Conservation (phyloP, 1,140 invertebrate species). For the Psix sp. region DNA sequence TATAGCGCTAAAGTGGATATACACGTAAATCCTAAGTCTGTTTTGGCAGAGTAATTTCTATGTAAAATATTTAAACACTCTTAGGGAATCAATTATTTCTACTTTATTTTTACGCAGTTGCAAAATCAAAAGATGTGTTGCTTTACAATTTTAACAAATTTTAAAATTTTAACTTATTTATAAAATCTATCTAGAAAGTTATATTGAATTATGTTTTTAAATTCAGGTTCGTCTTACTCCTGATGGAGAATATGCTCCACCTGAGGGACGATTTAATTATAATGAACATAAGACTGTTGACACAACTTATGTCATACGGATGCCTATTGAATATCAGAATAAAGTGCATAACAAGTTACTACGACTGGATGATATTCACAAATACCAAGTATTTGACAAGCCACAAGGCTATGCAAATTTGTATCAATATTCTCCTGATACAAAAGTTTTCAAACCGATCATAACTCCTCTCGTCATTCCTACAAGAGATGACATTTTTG, state of each 20-base stretch:
- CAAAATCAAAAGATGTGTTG: too few species aligned
- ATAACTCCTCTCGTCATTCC: constrained; percentile 62
- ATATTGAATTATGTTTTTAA: constrained; percentile 12
- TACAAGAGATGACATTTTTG: constrained; percentile 39
- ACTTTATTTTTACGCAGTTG: too few species aligned
- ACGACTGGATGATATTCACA: constrained; percentile 29
- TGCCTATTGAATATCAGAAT: constrained; percentile 56
- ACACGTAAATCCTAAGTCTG: too few species aligned
- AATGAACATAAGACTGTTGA: constrained; percentile 69
- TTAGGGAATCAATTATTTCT: too few species aligned
- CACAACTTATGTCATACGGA: constrained; percentile 75
- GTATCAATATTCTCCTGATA: constrained; percentile 43
- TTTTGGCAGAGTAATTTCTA: too few species aligned
- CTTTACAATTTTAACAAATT: too few species aligned
- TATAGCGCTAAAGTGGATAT: too few species aligned
- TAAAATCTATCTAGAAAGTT: too few species aligned
- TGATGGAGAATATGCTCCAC: constrained; percentile 73
- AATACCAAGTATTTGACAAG: constrained; percentile 51
- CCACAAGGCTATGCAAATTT: constrained; percentile 58
- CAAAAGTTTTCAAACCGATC: constrained; percentile 64
- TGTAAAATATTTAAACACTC: too few species aligned
- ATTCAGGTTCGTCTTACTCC: constrained; percentile 69
- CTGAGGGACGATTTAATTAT: constrained; percentile 69
- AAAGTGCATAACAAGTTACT: constrained; percentile 12
- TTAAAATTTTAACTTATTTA: too few species aligned